Evolutionary conservation across 2,888 invertebrate species (phyloP).

Genomic region (Agrotis ipsilon): DNA sequence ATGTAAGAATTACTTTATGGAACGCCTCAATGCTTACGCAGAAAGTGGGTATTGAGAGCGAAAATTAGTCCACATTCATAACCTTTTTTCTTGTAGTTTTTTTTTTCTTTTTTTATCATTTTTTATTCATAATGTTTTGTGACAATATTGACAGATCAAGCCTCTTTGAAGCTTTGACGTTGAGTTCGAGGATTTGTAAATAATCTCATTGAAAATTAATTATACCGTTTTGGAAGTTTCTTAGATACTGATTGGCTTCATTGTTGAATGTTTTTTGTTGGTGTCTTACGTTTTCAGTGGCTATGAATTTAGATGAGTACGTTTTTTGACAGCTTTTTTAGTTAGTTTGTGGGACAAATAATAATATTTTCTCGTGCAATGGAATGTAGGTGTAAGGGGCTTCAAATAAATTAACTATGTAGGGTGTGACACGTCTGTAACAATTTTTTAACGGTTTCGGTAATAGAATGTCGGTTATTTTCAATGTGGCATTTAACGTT

Average conservation of each 20-base stretch:
- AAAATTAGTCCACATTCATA: conserved; percentile 90
- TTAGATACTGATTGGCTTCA: conserved; percentile 83
- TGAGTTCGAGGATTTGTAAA: conserved; percentile 86
- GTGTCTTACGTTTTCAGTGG: conserved; percentile 76
- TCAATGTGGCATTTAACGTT: background rate
- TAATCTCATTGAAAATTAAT: conserved; percentile 90
- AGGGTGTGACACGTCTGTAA: background rate
- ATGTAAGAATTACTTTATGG: conserved; percentile 88
- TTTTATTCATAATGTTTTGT: conserved; percentile 82
- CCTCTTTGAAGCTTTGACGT: conserved; percentile 76
- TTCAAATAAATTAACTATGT: conserved; percentile 10
- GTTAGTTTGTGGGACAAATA: conserved; percentile 21
- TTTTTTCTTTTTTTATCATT: conserved; percentile 65
- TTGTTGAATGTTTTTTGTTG: conserved; percentile 85
- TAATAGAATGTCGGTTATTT: background rate
- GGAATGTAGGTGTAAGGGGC: conserved; percentile 4
- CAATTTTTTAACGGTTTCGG: background rate
- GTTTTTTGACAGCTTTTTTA: conserved; percentile 55
- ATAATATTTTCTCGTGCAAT: conserved; percentile 19
- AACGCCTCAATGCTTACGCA: conserved; percentile 89
- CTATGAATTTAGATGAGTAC: conserved; percentile 73
- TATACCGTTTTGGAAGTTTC: conserved; percentile 80
- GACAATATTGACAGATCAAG: conserved; percentile 90
- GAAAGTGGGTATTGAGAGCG: conserved; percentile 88
- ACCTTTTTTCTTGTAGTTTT: conserved; percentile 72